phyloP scores from a whole-genome alignment of 2,113 vertebrate genomes.

The Neopipo cinnamomea region DNA sequence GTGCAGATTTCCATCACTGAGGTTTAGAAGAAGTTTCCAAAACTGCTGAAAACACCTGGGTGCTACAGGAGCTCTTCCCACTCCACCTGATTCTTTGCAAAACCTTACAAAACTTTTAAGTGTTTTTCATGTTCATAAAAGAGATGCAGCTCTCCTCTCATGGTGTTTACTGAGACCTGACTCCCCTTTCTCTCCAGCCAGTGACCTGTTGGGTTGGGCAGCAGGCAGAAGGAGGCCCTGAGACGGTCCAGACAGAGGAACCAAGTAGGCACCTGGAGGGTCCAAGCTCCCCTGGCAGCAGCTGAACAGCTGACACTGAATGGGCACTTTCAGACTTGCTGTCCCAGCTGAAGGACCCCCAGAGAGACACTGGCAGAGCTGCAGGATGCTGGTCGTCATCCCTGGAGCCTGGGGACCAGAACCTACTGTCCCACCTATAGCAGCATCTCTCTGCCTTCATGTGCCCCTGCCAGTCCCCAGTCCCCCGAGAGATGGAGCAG shows the following conservation, averaged over 20 bases:
- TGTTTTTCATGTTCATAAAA: background rate
- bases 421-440: accelerated
- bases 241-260: background rate
- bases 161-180: background rate
- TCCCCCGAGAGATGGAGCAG: accelerated
- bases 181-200: background rate
- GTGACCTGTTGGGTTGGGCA: accelerated
- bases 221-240: background rate
- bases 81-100: background rate
- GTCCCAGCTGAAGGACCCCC: background rate
- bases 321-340: accelerated
- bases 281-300: background rate
- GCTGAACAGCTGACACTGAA: accelerated
- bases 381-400: accelerated
- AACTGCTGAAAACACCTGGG: background rate
- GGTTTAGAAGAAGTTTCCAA: background rate
- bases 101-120: background rate
- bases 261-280: accelerated
- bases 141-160: background rate
- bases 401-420: background rate
- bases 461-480: background rate
- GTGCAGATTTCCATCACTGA: background rate
- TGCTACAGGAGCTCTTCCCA: background rate
- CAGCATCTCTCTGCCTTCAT: background rate
- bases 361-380: background rate